A percentile compares a stretch with the other conserved stretches of the same genome.
phyloP scores from a whole-genome alignment of 1,140 invertebrate species.

The Drosophila mojavensis region DNA sequence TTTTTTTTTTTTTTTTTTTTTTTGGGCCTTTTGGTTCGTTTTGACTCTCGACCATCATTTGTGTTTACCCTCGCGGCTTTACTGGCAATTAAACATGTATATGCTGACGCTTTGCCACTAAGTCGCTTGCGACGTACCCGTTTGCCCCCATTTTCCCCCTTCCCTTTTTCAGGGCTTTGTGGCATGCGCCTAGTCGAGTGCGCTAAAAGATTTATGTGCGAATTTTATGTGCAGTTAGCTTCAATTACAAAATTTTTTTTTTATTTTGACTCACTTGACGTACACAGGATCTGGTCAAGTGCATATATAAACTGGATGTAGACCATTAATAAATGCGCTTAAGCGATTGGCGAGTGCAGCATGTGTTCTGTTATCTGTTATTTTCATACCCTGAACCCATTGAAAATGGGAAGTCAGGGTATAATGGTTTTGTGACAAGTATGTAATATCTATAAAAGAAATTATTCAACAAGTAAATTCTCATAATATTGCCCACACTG shows the following conservation, averaged over 20 bases:
- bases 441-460: no score
- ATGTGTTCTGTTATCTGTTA: no score
- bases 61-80: conserved; percentile 51
- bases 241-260: neutral
- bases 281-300: neutral
- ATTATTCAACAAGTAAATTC: no score
- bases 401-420: no score
- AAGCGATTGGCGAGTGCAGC: no score
- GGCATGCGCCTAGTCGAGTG: neutral
- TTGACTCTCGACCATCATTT: conserved; percentile 63
- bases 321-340: neutral
- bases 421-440: no score
- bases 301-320: neutral
- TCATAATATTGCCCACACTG: no score
- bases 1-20: neutral
- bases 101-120: conserved; percentile 56
- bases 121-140: neutral
- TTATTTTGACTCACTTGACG: neutral
- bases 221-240: neutral
- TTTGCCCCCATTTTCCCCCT: neutral
- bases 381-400: no score
- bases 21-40: neutral
- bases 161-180: neutral
- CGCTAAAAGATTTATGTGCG: neutral
- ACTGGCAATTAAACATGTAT: conserved; percentile 73